Conservation (phyloP, 2,113 vertebrate genomes). For the Hirundichthys speculiger region DNA sequence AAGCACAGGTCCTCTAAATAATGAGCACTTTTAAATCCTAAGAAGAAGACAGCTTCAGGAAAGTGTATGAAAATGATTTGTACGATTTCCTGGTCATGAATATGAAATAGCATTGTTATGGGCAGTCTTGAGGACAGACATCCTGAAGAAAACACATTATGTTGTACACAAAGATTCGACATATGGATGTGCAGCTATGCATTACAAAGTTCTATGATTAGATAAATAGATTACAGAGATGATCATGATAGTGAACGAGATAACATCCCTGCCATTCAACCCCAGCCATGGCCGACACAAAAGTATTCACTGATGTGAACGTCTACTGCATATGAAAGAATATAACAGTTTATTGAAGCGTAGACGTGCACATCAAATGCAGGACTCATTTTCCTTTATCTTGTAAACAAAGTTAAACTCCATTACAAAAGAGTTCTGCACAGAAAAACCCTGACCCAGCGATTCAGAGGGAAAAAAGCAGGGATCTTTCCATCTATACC, state of each 20-base stretch:
- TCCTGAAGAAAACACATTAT: constrained; percentile 7
- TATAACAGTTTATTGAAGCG: constrained; percentile 72
- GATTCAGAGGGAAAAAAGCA: constrained; percentile 73
- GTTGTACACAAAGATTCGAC: constrained; percentile 21
- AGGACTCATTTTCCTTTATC: constrained; percentile 74
- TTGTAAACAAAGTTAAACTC: constrained; percentile 81
- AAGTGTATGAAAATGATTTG: not conserved
- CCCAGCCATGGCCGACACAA: constrained; percentile 50
- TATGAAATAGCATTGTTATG: constrained; percentile 4
- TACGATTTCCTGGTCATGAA: not conserved
- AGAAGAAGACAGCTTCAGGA: constrained; percentile 7
- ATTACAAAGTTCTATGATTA: constrained; percentile 36
- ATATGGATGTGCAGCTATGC: constrained; percentile 6
- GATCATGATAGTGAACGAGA: constrained; percentile 28
- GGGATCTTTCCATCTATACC: constrained; percentile 78
- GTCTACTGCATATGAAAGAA: constrained; percentile 67
- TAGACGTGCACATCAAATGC: constrained; percentile 57
- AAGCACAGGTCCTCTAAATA: constrained; percentile 9
- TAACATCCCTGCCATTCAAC: constrained; percentile 53
- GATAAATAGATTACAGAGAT: constrained; percentile 30
- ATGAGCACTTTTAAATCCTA: not conserved
- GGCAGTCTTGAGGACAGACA: not conserved
- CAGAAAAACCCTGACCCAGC: constrained; percentile 79
- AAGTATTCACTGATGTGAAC: constrained; percentile 68
- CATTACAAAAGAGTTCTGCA: constrained; percentile 73